Evolutionary conservation across 2,113 vertebrate genomes (phyloP), one percentile per base, ranked within the genome.

Genomic region (Pomatostomus ruficeps): DNA sequence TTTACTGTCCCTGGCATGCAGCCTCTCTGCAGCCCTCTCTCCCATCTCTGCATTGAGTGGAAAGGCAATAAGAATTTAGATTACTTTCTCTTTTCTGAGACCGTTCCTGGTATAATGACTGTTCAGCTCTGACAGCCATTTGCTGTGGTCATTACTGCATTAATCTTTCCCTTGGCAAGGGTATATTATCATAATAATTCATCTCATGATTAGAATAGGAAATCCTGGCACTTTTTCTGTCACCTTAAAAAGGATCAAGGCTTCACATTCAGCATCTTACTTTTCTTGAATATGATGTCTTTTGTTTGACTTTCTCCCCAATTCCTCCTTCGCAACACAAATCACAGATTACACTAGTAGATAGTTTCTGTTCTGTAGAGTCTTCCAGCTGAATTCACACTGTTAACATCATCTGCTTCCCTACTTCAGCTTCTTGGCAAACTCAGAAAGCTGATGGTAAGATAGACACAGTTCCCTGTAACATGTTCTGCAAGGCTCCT

Each of bases 361-460:
- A 35, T 28, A 36, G 81, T 71, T 95, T 88, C 42, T 93, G 45
- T 80, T 94, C 52, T n/a, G 33, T 24, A 40, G 49, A 51, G 43
- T 85, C 66, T 85, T 95, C 66, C 29, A 81, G 58, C 86, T 94
- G 77, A 40, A 85, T 78, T 92, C 86, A 75, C 65, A 81, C 54
- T 68, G 65, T 84, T 89, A 84, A 49, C 48, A 89, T 93, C 80
- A 85, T 91, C 76, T 94, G 89, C 48, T 95, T 55, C 72, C 35
- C 48, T 57, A 52, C 77, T 95, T 93, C 83, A 95, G 52, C 36
- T 95, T 85, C 84, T 82, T 89, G 91, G 91, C 87, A 95, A 81
- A 93, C 75, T 11, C 68, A 81, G 43, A 54, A 80, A 88, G 51
- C 55, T 83, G 75, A 66, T 77, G 89, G 46, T 59, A 83, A 89